Percentiles rank a stretch among this genome's conserved stretches.
Conservation (phyloP, 2,888 invertebrate genomes). For the Anorthoa munda region DNA sequence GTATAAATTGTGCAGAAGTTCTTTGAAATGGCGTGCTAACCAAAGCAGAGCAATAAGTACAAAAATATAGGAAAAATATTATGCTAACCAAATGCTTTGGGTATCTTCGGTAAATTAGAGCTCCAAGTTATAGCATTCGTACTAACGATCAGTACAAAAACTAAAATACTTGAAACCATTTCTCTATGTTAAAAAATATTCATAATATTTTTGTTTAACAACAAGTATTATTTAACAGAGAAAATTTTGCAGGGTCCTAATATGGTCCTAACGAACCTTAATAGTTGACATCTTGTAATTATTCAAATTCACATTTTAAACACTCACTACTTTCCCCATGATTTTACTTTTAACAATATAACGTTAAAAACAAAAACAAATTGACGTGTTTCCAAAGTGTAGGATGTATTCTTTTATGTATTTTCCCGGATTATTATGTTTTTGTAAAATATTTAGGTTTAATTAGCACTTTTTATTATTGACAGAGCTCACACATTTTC, state of each 20-base stretch:
- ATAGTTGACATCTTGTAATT: constrained; percentile 16
- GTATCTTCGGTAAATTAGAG: constrained; percentile 3
- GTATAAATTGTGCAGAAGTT: no score
- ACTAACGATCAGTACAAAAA: constrained; percentile 19
- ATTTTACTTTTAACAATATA: background rate
- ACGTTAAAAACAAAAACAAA: constrained; percentile 26
- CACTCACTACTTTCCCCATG: constrained; percentile 28
- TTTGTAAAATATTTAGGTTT: constrained; percentile 6
- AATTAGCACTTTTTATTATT: constrained; percentile 31
- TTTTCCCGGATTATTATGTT: constrained; percentile 14
- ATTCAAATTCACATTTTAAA: constrained; percentile 4
- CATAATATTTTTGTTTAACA: background rate
- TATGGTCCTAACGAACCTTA: constrained; percentile 10
- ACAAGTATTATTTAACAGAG: background rate
- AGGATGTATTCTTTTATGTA: background rate
- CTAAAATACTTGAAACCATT: constrained; percentile 9
- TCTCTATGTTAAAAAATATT: background rate
- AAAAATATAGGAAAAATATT: background rate
- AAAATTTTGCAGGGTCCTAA: constrained; percentile 24
- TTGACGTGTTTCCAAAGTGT: constrained; percentile 23
- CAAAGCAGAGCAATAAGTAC: background rate
- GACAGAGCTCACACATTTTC: constrained; percentile 20
- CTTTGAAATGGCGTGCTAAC: no score
- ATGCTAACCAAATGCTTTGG: constrained; percentile 31
- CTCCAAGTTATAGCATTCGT: constrained; percentile 36